Percentiles rank a stretch among this genome's conserved stretches.
Conservation (phyloP, 2,113 vertebrate genomes). For the Oreotrochilus melanogaster region DNA sequence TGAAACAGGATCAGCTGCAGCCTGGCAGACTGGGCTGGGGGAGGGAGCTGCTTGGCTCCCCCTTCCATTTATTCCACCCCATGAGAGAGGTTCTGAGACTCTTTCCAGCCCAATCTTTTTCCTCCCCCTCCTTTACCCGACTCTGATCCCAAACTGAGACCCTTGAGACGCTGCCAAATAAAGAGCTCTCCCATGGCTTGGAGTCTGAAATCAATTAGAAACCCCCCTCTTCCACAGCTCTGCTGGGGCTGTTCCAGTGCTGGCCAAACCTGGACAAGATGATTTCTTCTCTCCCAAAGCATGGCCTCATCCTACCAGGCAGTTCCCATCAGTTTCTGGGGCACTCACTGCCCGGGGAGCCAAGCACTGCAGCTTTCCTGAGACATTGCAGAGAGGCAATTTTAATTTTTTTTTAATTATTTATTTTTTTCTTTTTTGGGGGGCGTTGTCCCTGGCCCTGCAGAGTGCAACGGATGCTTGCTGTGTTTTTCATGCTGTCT, state of each 20-base stretch:
- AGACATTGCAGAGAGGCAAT: neutral
- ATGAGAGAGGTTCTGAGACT: slow-evolving; percentile 23
- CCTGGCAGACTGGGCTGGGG: neutral
- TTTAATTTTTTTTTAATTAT: neutral
- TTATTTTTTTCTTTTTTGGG: neutral
- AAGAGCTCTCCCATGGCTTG: slow-evolving; percentile 1
- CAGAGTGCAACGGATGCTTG: neutral
- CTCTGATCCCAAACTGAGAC: neutral
- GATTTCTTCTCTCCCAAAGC: neutral
- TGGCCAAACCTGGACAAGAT: neutral
- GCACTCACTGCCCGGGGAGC: rapidly evolving
- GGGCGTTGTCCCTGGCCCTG: neutral
- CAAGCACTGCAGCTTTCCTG: rapidly evolving
- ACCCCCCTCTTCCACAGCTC: too few relatives aligned
- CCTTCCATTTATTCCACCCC: neutral
- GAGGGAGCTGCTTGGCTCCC: neutral
- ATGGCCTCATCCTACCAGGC: neutral
- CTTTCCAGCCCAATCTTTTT: slow-evolving; percentile 11
- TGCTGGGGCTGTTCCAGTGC: neutral
- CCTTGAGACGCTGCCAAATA: slow-evolving; percentile 13
- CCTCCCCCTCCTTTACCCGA: neutral
- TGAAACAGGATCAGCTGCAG: slow-evolving; percentile 31
- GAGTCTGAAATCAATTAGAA: slow-evolving; percentile 3
- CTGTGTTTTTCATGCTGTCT: neutral
- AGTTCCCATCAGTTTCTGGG: neutral